Evolutionary conservation across 2,113 vertebrate species (phyloP), one percentile per base, ranked within the genome.

Genomic region (Eretmochelys imbricata): DNA sequence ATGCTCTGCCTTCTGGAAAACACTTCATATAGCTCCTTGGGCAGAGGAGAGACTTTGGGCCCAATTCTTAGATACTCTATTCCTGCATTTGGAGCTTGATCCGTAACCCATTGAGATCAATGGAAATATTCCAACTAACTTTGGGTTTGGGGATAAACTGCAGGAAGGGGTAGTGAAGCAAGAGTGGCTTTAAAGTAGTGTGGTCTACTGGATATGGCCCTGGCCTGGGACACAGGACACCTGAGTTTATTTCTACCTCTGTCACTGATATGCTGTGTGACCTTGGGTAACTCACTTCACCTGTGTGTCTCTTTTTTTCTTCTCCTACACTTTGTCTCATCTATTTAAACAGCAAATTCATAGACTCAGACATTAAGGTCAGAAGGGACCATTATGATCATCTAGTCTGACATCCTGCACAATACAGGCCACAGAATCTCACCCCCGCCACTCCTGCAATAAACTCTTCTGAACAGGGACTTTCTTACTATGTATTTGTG

Each of bases 181-280:
- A 89, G 88, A 75, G 8, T 42, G n/a, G 38, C 35, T 75, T 75
- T 42, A 75, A 75, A 42, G 69, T 19, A 85, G 55, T 62, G 24
- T n/a, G 12, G 6, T 12, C 20, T 3, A 9, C 19, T 0, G 27
- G 42, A 3, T 3, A 19, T 50, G 29, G 16, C 53, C 75, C 2
- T 53, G 42, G 31, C 55, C 9, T 25, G 16, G 1, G 1, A 0
- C 10, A 29, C 35, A 4, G 51, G 59, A 75, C 50, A 46, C 9
- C 8, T 55, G 24, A 25, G 55, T 25, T 57, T 57, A 57, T 57
- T 24, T 57, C 72, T 59, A 79, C 10, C 4, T 82, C 76, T 80
- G 72, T 51, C 72, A 87, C 51, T 12, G 69, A 25, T 5, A 42
- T 10, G 17, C 1, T 35, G 38, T 49, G 19, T 42, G 38, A 51